Percentiles rank a stretch among this genome's conserved stretches.
Conservation (phyloP, 2,797 vertebrate species). For the Danio tinwini region DNA sequence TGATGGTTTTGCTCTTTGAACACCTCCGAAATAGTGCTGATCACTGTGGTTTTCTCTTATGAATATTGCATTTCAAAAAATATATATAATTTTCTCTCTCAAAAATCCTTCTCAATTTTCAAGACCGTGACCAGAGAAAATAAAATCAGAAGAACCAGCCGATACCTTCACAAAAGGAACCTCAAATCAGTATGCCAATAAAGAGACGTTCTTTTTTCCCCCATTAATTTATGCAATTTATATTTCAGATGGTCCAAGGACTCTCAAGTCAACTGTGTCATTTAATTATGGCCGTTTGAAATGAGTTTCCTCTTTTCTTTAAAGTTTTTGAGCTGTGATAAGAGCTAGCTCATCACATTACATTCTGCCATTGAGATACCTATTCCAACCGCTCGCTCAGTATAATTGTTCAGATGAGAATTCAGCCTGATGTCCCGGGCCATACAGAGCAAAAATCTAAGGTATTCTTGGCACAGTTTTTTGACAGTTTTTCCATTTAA, state of each 20-base stretch:
- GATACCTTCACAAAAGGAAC: conserved; percentile 11
- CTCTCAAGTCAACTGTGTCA: conserved; percentile 55
- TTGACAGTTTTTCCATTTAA: neutral
- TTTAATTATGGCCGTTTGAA: conserved; percentile 57
- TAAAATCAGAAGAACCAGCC: conserved; percentile 6
- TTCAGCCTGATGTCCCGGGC: conserved; percentile 2
- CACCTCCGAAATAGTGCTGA: neutral
- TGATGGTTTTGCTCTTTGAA: neutral
- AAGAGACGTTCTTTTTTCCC: conserved; percentile 38
- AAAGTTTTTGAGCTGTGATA: conserved; percentile 53
- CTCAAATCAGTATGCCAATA: conserved; percentile 7
- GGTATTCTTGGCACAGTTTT: neutral
- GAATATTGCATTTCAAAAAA: conserved; percentile 9
- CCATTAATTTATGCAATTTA: conserved; percentile 54
- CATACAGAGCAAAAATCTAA: neutral
- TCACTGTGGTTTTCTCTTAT: neutral
- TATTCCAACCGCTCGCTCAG: conserved; percentile 36
- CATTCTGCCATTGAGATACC: conserved; percentile 24
- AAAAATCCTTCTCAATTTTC: neutral
- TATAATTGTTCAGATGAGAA: conserved; percentile 40
- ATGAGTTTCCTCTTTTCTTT: conserved; percentile 57
- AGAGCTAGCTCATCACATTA: conserved; percentile 51
- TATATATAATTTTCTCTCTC: neutral
- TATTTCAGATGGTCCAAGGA: conserved; percentile 51
- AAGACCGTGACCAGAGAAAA: neutral